Evolutionary conservation across 2,797 vertebrate species (phyloP).

Genomic region (Sebastolobus alascanus): DNA sequence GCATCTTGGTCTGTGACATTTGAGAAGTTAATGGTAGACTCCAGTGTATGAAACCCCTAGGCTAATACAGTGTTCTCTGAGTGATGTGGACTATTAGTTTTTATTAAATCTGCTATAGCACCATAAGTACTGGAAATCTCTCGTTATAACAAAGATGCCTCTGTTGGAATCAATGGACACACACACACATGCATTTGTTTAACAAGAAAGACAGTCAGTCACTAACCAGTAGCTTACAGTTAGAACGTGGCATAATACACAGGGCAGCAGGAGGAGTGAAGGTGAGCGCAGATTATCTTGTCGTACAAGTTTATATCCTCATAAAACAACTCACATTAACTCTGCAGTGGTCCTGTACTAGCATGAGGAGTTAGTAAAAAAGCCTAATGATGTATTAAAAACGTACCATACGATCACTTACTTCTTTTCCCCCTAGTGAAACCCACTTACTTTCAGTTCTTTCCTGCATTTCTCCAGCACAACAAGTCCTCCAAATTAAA

Average conservation of each 20-base stretch:
- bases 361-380: neutral
- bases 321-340: neutral
- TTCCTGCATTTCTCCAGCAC: neutral
- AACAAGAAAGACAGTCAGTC: neutral
- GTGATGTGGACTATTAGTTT: neutral
- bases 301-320: conserved; percentile 1
- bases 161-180: neutral
- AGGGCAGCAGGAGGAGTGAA: conserved; percentile 10
- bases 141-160: neutral
- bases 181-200: neutral
- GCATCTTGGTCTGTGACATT: conserved; percentile 15
- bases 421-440: neutral
- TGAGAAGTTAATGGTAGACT: conserved; percentile 25
- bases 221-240: neutral
- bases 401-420: neutral
- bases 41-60: conserved; percentile 6
- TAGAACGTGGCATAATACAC: neutral
- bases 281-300: neutral
- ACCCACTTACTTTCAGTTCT: neutral
- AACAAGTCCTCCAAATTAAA: conserved; percentile 3
- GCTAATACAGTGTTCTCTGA: neutral
- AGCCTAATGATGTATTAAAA: conserved; percentile 6
- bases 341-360: neutral
- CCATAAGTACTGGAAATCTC: neutral
- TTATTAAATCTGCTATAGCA: neutral